These are phyloP conservation scores for Drosophila littoralis DNA, from an alignment of 1,140 invertebrate genomes.

Conservation along the genomic window DNA sequence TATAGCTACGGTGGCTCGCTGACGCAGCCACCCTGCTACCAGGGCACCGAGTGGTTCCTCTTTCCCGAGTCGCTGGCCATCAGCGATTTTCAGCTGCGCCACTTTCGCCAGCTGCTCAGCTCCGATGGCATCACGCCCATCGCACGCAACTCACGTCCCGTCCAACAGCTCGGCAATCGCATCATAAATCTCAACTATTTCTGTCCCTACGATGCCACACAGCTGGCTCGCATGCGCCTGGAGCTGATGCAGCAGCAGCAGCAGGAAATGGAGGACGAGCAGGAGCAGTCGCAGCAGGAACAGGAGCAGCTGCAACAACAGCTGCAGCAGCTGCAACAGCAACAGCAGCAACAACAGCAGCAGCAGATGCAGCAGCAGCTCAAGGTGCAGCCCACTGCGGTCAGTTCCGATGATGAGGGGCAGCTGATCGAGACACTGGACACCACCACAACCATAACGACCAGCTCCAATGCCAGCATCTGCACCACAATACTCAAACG, in stretches of 20 bases:
- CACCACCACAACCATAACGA: conserved; percentile 64
- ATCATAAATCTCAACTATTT: conserved; percentile 75
- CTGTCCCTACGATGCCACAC: conserved; percentile 59
- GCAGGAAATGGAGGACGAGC: conserved; percentile 25
- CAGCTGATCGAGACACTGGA: conserved; percentile 60
- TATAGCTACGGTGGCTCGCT: conserved; percentile 93
- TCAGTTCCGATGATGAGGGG: conserved; percentile 54
- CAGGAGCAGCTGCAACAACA: conserved; percentile 14
- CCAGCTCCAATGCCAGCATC: conserved; percentile 50
- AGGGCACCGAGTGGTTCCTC: conserved; percentile 94
- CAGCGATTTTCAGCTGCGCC: conserved; percentile 85
- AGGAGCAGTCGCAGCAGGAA: conserved; percentile 17
- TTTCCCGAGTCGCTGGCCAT: conserved; percentile 90
- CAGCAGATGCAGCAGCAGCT: neutral
- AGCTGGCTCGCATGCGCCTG: conserved; percentile 43
- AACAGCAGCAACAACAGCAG: conserved; percentile 7
- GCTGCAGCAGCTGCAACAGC: neutral
- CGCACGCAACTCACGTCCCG: conserved; percentile 85
- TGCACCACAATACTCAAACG: conserved; percentile 62
- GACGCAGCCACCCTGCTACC: conserved; percentile 93
- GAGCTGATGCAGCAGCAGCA: conserved; percentile 50
- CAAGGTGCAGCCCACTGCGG: neutral
- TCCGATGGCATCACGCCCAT: conserved; percentile 77
- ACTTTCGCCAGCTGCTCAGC: conserved; percentile 85
- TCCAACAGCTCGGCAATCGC: conserved; percentile 84